Evolutionary conservation across 1,140 invertebrate genomes (phyloP).

Genomic region (Cydia fagiglandana): DNA sequence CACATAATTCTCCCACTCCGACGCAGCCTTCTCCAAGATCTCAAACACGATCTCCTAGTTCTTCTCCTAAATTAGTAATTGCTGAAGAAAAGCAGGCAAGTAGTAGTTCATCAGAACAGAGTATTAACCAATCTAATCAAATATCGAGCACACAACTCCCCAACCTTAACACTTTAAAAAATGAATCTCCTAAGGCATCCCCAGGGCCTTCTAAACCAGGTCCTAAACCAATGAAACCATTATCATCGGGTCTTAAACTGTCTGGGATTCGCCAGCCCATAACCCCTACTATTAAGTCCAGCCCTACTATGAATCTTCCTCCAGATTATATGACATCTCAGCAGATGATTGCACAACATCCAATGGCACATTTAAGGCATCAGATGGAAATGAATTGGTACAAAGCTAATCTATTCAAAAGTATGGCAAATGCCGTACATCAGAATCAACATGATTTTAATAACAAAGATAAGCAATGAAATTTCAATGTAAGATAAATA

Average conservation of each 20-base stretch:
- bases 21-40: slow-evolving; percentile 66
- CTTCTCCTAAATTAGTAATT: slow-evolving; percentile 77
- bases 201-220: slow-evolving; percentile 62
- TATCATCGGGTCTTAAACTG: slow-evolving; percentile 57
- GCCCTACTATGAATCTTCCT: slow-evolving; percentile 48
- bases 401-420: slow-evolving; percentile 63
- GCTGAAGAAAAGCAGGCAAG: slow-evolving; percentile 73
- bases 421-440: slow-evolving; percentile 64
- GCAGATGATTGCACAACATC: slow-evolving; percentile 54
- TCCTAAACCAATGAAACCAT: slow-evolving; percentile 60
- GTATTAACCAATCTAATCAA: slow-evolving; percentile 68
- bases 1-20: slow-evolving; percentile 51
- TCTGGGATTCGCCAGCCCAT: slow-evolving; percentile 57
- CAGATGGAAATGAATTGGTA: slow-evolving; percentile 70
- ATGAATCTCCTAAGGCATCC: slow-evolving; percentile 56
- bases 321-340: slow-evolving; percentile 57
- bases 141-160: slow-evolving; percentile 66
- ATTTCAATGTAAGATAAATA: slow-evolving; percentile 10
- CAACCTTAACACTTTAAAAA: slow-evolving; percentile 53
- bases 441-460: slow-evolving; percentile 66
- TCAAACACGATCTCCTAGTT: slow-evolving; percentile 76
- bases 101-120: slow-evolving; percentile 53
- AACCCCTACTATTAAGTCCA: slow-evolving; percentile 51
- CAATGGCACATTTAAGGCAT: slow-evolving; percentile 53
- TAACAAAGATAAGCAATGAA: slow-evolving; percentile 64